phyloP scores from a whole-genome alignment of 2,888 invertebrate species.

The Caenorhabditis zanzibari region DNA sequence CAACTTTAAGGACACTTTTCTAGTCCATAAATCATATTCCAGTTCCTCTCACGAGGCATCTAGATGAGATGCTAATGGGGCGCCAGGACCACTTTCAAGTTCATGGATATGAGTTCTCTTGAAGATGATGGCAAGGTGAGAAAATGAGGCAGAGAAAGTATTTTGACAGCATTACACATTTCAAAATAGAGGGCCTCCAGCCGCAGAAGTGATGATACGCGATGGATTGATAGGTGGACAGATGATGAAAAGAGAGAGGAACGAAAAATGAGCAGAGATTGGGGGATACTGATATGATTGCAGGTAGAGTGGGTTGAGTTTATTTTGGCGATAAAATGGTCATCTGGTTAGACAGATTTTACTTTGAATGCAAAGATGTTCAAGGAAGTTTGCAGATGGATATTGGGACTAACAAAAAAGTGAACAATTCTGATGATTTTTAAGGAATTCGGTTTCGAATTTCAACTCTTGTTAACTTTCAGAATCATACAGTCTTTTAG shows the following conservation, averaged over 20 bases:
- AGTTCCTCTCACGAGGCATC: not conserved
- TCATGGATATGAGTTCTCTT: not conserved
- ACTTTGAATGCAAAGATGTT: too few relatives aligned
- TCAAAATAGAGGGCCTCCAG: conserved; percentile 1
- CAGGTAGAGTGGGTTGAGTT: too few relatives aligned
- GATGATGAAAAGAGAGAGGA: not conserved
- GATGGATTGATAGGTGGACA: conserved; percentile 19
- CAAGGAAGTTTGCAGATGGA: too few relatives aligned
- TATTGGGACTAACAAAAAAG: too few relatives aligned
- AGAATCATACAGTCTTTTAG: not conserved
- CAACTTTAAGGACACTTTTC: too few relatives aligned
- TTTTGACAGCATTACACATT: conserved; percentile 67
- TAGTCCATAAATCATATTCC: too few relatives aligned
- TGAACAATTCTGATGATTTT: too few relatives aligned
- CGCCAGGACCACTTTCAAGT: too few relatives aligned
- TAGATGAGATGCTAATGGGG: not conserved
- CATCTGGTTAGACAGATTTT: too few relatives aligned
- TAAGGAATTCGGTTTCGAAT: too few relatives aligned
- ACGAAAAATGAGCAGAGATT: not conserved
- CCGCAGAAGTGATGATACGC: conserved; percentile 25
- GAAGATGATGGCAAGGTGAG: not conserved
- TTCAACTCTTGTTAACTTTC: not conserved
- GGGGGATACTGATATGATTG: not conserved
- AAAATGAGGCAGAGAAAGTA: conserved; percentile 17
- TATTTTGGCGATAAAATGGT: too few relatives aligned